These are phyloP conservation scores for Calonectris borealis DNA, from an alignment of 2,113 vertebrate genomes.

Conservation along the genomic window DNA sequence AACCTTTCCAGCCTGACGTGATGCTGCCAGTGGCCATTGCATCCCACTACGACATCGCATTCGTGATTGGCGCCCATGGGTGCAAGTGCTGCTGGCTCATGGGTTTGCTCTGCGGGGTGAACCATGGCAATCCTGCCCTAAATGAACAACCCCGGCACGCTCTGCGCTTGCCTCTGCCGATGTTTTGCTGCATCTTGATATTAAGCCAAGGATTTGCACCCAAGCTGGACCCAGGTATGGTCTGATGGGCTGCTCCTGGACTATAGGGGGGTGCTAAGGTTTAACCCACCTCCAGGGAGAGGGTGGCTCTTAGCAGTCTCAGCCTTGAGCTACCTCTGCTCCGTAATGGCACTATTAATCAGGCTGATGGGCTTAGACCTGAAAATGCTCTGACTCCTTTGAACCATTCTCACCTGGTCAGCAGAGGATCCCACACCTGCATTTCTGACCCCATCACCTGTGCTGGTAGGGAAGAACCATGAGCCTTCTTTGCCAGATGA, in stretches of 20 bases:
- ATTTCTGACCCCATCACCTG: neutral
- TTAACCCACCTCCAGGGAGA: neutral
- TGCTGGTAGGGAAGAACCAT: neutral
- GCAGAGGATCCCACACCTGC: neutral
- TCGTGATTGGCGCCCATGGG: neutral
- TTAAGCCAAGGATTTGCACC: neutral
- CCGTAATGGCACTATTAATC: neutral
- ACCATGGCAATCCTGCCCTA: neutral
- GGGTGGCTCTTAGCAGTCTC: neutral
- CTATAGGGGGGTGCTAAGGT: neutral
- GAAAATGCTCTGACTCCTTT: neutral
- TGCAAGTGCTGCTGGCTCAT: neutral
- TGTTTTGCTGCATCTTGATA: neutral
- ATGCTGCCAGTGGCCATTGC: neutral
- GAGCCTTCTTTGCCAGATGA: neutral
- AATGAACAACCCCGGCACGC: rapidly evolving
- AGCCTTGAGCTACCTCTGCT: neutral
- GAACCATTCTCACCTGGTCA: neutral
- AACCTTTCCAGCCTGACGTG: neutral
- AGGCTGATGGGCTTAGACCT: neutral
- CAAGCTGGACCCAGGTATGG: neutral
- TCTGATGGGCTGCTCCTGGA: neutral
- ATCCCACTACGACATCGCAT: neutral
- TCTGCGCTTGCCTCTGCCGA: rapidly evolving
- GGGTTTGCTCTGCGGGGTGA: neutral